phyloP scores from a whole-genome alignment of 2,888 invertebrate species.

The Acrobasis consociella region DNA sequence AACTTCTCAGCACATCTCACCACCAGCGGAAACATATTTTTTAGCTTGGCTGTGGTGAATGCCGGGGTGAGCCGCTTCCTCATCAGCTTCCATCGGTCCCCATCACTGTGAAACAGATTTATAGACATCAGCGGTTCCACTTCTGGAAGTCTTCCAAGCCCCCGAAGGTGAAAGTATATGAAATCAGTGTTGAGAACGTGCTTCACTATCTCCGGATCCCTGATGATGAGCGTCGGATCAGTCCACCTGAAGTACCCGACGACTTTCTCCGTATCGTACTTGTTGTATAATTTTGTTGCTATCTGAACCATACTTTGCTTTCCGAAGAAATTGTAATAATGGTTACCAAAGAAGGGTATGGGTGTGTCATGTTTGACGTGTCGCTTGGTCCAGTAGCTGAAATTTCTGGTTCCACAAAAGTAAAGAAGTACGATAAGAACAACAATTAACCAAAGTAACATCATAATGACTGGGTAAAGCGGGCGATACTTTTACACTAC shows the following conservation, averaged over 20 bases:
- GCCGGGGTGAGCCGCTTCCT: constrained; percentile 63
- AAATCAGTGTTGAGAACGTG: constrained; percentile 56
- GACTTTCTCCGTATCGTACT: constrained; percentile 59
- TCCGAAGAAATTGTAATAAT: constrained; percentile 46
- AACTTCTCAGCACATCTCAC: constrained; percentile 60
- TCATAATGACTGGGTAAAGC: not conserved
- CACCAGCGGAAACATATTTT: constrained; percentile 66
- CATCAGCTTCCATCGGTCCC: constrained; percentile 64
- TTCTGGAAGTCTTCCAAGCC: constrained; percentile 46
- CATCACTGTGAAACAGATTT: constrained; percentile 59
- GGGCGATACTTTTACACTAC: not conserved
- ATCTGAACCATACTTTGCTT: constrained; percentile 47
- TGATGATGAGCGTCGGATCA: constrained; percentile 55
- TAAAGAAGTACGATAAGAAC: constrained; percentile 40
- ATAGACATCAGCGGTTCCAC: constrained; percentile 46
- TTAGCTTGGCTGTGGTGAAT: constrained; percentile 63
- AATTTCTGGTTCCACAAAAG: constrained; percentile 51
- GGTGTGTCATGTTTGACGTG: constrained; percentile 56
- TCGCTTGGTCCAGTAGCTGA: constrained; percentile 56
- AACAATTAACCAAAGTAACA: constrained; percentile 26
- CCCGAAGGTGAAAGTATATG: constrained; percentile 52
- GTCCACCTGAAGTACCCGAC: constrained; percentile 59
- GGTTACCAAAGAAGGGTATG: constrained; percentile 56
- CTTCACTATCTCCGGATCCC: constrained; percentile 56
- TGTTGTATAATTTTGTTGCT: constrained; percentile 49